Evolutionary conservation across 2,888 invertebrate genomes (phyloP).

Genomic region (Tridacna crocea): DNA sequence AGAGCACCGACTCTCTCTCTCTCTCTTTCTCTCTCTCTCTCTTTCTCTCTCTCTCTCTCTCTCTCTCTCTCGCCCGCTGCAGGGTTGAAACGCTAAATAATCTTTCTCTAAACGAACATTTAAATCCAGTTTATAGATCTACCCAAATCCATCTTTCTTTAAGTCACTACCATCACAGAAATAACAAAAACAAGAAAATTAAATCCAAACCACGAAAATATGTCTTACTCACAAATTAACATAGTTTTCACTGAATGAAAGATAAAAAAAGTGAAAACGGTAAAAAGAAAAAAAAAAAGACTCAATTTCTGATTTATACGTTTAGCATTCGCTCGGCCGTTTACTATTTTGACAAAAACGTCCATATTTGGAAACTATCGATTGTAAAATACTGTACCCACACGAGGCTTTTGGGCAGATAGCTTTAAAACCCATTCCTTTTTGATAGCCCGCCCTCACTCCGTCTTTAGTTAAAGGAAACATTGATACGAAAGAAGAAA

Average conservation of each 20-base stretch:
- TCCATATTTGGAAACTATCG: conserved; percentile 23
- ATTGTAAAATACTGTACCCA: conserved; percentile 9
- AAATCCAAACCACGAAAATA: too few species aligned
- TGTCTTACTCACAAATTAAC: too few species aligned
- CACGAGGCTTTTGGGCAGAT: conserved; percentile 9
- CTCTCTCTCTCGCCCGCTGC: neutral
- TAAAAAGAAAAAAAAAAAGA: too few species aligned
- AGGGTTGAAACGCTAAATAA: too few species aligned
- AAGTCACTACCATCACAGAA: too few species aligned
- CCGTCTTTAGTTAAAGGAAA: neutral
- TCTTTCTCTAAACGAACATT: too few species aligned
- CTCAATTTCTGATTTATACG: conserved; percentile 7
- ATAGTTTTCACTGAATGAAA: neutral
- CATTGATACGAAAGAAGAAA: neutral
- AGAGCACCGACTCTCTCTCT: too few species aligned
- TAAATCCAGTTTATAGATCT: too few species aligned
- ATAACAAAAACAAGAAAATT: too few species aligned
- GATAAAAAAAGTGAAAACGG: neutral
- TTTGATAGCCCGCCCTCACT: neutral
- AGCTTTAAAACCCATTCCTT: neutral
- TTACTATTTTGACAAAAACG: conserved; percentile 10
- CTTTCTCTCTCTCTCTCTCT: neutral
- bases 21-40: too few species aligned
- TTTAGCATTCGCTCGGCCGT: neutral
- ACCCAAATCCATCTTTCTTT: too few species aligned